Base-by-base conservation (phyloP, 2,113 vertebrate genomes). In the Oryzias curvinotus region DNA sequence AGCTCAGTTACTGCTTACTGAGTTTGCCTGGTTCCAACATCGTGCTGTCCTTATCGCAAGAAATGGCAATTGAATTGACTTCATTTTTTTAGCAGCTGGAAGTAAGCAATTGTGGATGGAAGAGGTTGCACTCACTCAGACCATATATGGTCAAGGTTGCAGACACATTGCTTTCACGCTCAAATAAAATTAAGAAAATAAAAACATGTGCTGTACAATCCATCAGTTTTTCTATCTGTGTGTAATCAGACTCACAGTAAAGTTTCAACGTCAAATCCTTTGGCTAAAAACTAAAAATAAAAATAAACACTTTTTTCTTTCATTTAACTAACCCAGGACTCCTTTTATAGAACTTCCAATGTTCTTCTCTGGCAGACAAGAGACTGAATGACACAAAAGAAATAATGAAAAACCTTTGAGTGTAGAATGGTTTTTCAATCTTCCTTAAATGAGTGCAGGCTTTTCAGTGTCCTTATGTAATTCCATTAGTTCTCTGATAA, bases 401-500 rank as follows among this genome's bases (percentile, higher is more conserved):
- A 65, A 58, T 73, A 73, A 79, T 80, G 78, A 77, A 66, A 57
- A 59, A 76, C 76, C 62, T 70, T 67, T 68, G 58, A 72, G 55
- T 54, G 64, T 53, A 30, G 51, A 78, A 73, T 52, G 43, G 46
- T 49, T 83, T 76, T 76, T 57, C 43, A 58, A 51, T 74, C 51
- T 57, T 56, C 62, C 48, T 78, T 55, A 78, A 78, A 76, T 30
- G 21, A 76, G 65, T 62, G 48, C 71, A 75, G 67, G 70, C 73
- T 80, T 87, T 85, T 73, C 81, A 73, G 69, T 75, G 73, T 75
- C 62, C 55, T 78, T 71, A 77, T 77, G 82, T 82, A 80, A 82
- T 80, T 77, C 78, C 72, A 91, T 88, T 89, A 86, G 87, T 58
- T 80, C 57, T 76, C 76, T 76, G 67, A 77, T 70, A 64, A 17